Evolutionary conservation across 1,140 invertebrate species (phyloP).

Genomic region (Sinella curviseta): DNA sequence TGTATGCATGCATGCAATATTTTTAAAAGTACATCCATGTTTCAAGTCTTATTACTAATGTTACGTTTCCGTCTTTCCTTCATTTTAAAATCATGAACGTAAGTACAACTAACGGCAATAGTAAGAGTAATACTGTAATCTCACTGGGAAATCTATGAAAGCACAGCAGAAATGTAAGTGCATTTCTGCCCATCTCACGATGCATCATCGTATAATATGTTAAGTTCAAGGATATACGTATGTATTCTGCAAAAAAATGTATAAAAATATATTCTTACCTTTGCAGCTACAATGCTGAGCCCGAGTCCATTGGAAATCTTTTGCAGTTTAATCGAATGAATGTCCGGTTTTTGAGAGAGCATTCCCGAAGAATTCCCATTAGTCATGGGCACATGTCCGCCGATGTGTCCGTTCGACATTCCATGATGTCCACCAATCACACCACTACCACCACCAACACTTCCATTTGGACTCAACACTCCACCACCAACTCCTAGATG

Average conservation of each 20-base stretch:
- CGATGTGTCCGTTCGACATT: neutral
- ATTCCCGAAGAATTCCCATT: constrained; percentile 10
- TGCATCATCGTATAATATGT: no score
- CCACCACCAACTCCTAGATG: neutral
- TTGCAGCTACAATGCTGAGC: constrained; percentile 88
- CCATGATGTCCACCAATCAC: constrained; percentile 4
- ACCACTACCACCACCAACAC: constrained; percentile 24
- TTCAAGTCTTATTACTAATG: no score
- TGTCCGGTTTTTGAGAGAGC: constrained; percentile 60
- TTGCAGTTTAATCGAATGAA: constrained; percentile 83
- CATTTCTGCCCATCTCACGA: no score
- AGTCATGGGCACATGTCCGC: neutral
- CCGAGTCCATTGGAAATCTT: constrained; percentile 91
- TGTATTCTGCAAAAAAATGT: no score
- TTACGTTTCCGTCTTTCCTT: no score
- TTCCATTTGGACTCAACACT: constrained; percentile 21
- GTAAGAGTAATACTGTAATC: neutral
- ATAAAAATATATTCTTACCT: constrained; percentile 61
- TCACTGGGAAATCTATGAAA: neutral
- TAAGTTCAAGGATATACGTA: no score
- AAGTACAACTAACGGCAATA: neutral
- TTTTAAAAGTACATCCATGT: no score
- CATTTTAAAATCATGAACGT: no score
- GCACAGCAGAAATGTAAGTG: no score
- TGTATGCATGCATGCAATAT: no score